Evolutionary conservation across 2,113 vertebrate genomes (phyloP).

Genomic region (Vulpes vulpes): DNA sequence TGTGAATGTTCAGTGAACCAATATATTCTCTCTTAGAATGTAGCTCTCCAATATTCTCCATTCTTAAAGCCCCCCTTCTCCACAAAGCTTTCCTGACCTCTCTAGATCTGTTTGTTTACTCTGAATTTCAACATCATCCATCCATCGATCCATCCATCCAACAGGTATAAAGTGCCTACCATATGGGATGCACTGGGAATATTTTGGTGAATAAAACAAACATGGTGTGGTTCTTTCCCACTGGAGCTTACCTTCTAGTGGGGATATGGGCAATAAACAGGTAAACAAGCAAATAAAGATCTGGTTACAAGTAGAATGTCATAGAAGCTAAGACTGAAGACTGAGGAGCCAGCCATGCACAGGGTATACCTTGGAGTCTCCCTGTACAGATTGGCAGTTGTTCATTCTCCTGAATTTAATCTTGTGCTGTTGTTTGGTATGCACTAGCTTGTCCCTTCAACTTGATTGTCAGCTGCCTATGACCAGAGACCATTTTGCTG

Average conservation of each 20-base stretch:
- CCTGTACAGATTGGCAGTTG: neutral
- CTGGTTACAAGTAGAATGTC: neutral
- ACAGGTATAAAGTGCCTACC: neutral
- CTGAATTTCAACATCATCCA: neutral
- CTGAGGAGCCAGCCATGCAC: neutral
- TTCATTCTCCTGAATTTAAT: neutral
- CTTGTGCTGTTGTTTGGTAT: neutral
- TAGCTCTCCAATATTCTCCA: neutral
- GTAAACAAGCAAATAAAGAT: neutral
- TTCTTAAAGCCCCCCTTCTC: neutral
- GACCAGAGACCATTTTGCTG: neutral
- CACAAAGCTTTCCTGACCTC: slow-evolving; percentile 10
- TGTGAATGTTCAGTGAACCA: neutral
- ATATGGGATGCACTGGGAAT: neutral
- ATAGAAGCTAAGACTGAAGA: neutral
- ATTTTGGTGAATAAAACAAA: neutral
- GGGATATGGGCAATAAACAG: neutral
- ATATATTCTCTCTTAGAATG: neutral
- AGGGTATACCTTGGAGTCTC: neutral
- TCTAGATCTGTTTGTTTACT: slow-evolving; percentile 3
- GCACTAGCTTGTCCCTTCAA: neutral
- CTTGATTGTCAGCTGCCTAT: neutral
- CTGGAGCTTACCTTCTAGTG: neutral
- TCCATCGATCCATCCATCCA: neutral
- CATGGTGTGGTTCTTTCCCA: neutral